Evolutionary conservation across 2,113 vertebrate genomes (phyloP).

Genomic region (Tragelaphus strepsiceros): DNA sequence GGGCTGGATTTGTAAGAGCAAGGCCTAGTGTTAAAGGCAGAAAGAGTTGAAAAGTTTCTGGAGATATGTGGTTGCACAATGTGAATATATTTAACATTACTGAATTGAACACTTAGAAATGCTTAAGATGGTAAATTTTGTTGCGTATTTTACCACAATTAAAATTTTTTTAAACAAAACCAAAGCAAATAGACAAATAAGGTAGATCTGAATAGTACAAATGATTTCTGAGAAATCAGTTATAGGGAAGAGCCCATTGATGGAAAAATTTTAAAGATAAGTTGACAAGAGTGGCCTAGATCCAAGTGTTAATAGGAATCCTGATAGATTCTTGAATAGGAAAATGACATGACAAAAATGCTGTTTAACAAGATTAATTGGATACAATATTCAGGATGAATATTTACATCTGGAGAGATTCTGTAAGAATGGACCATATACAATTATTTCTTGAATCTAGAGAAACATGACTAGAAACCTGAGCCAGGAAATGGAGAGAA

Average conservation of each 20-base stretch:
- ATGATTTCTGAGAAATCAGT: not conserved
- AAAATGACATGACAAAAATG: conserved; percentile 25
- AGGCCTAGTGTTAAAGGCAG: not conserved
- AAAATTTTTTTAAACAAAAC: not conserved
- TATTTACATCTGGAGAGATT: not conserved
- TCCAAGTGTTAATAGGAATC: not conserved
- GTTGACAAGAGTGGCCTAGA: not conserved
- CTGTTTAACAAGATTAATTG: conserved; percentile 45
- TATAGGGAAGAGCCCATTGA: not conserved
- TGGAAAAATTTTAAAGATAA: not conserved
- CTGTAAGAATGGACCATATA: not conserved
- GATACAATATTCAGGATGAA: not conserved
- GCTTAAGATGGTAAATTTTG: not conserved
- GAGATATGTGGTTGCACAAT: not conserved
- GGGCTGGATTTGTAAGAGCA: not conserved
- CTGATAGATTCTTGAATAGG: not conserved
- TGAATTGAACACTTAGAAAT: not conserved
- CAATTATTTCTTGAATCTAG: not conserved
- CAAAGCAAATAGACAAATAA: not conserved
- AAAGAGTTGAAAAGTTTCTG: conserved; percentile 25
- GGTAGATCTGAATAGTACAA: not conserved
- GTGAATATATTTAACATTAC: not conserved
- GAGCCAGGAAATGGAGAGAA: not conserved
- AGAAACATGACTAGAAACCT: not conserved
- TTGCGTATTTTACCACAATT: not conserved